phyloP scores from a whole-genome alignment of 2,113 vertebrate species.

The Proterorhinus semilunaris region DNA sequence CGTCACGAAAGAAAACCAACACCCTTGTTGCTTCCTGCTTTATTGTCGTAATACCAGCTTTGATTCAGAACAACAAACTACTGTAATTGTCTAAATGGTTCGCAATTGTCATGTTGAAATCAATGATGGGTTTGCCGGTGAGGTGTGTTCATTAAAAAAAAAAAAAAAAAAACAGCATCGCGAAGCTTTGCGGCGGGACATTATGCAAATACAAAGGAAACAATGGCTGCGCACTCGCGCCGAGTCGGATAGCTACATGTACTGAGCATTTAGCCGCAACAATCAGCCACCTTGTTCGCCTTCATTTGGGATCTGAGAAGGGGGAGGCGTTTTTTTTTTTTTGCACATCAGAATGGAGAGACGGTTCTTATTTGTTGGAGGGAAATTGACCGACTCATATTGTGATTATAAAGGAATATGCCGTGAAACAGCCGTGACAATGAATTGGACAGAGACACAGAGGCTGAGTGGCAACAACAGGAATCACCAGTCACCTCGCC shows the following conservation, averaged over 20 bases:
- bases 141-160: conserved; percentile 41
- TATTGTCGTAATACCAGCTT: conserved; percentile 9
- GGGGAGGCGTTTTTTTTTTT: background rate
- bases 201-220: conserved; percentile 30
- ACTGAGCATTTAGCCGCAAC: conserved; percentile 23
- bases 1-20: conserved; percentile 39
- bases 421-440: no score
- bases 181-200: conserved; percentile 39
- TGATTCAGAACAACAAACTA: conserved; percentile 30
- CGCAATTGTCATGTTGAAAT: conserved; percentile 35
- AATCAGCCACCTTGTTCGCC: conserved; percentile 33
- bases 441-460: no score
- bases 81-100: conserved; percentile 36
- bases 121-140: conserved; percentile 37
- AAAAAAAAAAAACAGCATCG: conserved; percentile 14
- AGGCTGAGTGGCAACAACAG: no score
- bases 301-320: conserved; percentile 14
- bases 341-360: conserved; percentile 28
- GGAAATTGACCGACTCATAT: conserved; percentile 9
- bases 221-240: conserved; percentile 7
- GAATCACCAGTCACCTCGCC: no score
- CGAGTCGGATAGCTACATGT: conserved; percentile 25
- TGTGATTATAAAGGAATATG: conserved; percentile 20
- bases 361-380: conserved; percentile 42
- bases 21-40: background rate